phyloP scores from a whole-genome alignment of 2,113 vertebrate species.

The Guaruba guarouba region DNA sequence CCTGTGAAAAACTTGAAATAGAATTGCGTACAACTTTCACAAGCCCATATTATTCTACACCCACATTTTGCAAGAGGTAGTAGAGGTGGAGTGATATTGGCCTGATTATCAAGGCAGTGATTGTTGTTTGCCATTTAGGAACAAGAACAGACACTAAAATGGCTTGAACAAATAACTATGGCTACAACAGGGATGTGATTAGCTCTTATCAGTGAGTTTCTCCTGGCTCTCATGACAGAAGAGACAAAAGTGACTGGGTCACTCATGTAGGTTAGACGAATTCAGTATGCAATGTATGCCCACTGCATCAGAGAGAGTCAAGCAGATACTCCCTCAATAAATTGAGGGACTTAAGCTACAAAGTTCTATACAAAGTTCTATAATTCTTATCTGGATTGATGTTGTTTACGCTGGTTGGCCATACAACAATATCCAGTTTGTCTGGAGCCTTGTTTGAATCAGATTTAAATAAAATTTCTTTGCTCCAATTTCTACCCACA shows the following conservation, averaged over 20 bases:
- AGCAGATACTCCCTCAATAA: neutral
- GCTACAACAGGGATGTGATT: neutral
- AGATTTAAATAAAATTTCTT: neutral
- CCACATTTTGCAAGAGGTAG: conserved; percentile 11
- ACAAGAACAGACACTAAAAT: neutral
- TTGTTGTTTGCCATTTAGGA: neutral
- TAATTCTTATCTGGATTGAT: neutral
- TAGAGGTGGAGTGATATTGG: neutral
- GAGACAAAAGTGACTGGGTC: neutral
- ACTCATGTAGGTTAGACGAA: neutral
- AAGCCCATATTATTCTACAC: neutral
- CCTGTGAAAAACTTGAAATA: neutral
- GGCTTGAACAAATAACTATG: neutral
- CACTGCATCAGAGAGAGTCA: neutral
- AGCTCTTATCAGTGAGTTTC: neutral
- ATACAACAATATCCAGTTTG: neutral
- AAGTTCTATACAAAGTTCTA: neutral
- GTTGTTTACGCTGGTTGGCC: neutral
- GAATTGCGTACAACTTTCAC: neutral
- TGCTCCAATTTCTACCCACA: neutral
- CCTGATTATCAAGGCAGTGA: neutral
- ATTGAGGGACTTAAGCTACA: neutral
- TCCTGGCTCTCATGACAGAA: neutral
- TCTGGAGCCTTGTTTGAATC: neutral
- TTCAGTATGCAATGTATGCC: fast-evolving